phyloP scores from a whole-genome alignment of 2,888 invertebrate genomes.

The Erannis defoliaria region DNA sequence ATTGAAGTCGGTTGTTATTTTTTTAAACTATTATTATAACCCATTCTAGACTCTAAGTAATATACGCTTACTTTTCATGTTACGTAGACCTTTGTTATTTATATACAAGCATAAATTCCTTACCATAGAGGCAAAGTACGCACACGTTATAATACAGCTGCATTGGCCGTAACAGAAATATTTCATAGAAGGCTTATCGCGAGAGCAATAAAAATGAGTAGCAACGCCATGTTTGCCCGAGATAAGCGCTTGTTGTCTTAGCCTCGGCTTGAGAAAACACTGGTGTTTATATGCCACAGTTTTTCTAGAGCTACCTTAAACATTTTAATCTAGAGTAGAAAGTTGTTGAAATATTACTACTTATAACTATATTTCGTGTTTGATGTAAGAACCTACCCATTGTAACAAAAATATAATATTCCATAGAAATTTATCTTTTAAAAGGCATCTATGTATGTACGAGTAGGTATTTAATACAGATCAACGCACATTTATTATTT shows the following conservation, averaged over 20 bases:
- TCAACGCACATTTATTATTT: no score
- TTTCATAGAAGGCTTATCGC: conserved; percentile 59
- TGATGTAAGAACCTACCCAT: neutral
- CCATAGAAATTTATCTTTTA: no score
- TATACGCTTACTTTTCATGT: no score
- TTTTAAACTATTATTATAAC: no score
- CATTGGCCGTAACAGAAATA: conserved; percentile 40
- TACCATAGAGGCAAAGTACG: no score
- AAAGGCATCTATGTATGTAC: no score
- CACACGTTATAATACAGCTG: conserved; percentile 10
- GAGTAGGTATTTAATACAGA: no score
- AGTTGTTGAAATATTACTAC: neutral
- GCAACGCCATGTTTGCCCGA: conserved; percentile 52
- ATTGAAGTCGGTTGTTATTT: no score
- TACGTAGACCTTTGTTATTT: no score
- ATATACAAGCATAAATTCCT: no score
- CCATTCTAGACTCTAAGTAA: no score
- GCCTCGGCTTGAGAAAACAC: conserved; percentile 54
- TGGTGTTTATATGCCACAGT: conserved; percentile 54
- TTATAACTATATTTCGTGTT: neutral
- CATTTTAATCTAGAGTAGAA: conserved; percentile 4
- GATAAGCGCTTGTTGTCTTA: conserved; percentile 56
- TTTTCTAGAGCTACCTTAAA: conserved; percentile 18
- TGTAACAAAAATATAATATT: no score
- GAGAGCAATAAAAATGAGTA: conserved; percentile 59